These are phyloP conservation scores for Diplogasteroides magnus DNA, from an alignment of 1,140 invertebrate species.

Conservation along the genomic window DNA sequence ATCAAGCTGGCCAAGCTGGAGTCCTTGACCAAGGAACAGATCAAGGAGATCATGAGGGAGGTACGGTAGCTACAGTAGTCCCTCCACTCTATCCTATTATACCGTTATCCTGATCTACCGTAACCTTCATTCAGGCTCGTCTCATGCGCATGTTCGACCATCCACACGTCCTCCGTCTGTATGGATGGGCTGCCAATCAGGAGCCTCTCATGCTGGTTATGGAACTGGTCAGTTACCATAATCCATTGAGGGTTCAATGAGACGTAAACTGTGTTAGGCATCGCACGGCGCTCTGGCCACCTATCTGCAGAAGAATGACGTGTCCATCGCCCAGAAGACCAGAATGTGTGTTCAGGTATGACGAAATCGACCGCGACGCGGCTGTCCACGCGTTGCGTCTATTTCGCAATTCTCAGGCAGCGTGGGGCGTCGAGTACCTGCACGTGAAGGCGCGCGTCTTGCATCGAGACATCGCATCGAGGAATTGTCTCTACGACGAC, in stretches of 20 bases:
- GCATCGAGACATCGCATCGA: constrained; percentile 86
- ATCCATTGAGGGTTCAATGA: not conserved
- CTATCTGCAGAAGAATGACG: not conserved
- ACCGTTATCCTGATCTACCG: no score
- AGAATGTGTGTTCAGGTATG: not conserved
- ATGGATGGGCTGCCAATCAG: constrained; percentile 22
- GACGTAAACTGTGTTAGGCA: not conserved
- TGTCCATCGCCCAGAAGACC: not conserved
- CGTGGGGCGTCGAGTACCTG: constrained; percentile 80
- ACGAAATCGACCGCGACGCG: not conserved
- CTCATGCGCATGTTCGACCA: constrained; percentile 19
- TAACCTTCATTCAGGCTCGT: constrained; percentile 15
- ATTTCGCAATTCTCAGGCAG: not conserved
- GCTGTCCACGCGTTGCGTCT: no score
- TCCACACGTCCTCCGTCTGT: constrained; percentile 17
- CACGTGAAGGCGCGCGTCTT: constrained; percentile 92
- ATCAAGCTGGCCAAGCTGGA: constrained; percentile 22
- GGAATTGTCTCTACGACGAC: constrained; percentile 64
- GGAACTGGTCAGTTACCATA: not conserved
- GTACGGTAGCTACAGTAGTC: not conserved
- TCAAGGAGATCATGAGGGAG: constrained; percentile 33
- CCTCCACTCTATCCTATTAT: not conserved
- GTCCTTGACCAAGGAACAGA: constrained; percentile 17
- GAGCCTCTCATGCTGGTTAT: constrained; percentile 19
- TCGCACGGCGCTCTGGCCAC: not conserved